These are phyloP conservation scores for Hyalella azteca DNA, from an alignment of 2,888 invertebrate species.

Conservation along the genomic window DNA sequence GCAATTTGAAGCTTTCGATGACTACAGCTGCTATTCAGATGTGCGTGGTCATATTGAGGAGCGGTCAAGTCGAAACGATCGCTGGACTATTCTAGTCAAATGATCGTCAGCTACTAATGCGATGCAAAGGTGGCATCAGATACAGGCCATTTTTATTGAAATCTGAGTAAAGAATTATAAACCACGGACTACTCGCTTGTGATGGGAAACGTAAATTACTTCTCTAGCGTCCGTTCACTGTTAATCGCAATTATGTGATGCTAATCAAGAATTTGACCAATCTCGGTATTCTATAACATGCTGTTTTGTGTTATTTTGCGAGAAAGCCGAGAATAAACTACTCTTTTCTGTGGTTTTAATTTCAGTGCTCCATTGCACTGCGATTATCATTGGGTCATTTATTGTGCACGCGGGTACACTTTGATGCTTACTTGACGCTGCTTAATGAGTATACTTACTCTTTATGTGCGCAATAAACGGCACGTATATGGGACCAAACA, in stretches of 20 bases:
- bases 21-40: not conserved
- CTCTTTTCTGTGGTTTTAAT: not conserved
- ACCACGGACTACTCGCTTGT: not conserved
- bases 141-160: not conserved
- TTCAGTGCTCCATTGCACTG: not conserved
- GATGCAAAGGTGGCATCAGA: not conserved
- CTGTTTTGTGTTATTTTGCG: not conserved
- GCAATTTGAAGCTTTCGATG: not conserved
- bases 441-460: not conserved
- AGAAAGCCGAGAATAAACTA: not conserved
- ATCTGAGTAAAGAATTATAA: not conserved
- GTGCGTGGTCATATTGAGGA: not conserved
- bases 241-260: not conserved
- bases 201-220: no score
- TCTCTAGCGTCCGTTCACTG: no score
- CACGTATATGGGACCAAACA: not conserved
- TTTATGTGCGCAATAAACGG: conserved; percentile 10
- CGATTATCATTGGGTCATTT: not conserved
- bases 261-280: not conserved
- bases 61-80: no score
- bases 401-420: not conserved
- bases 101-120: not conserved
- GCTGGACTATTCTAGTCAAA: no score
- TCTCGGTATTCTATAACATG: not conserved
- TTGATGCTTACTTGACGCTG: not conserved